Percentiles rank a stretch among this genome's conserved stretches.
phyloP scores from a whole-genome alignment of 2,888 invertebrate genomes.

The Xylota sylvarum region DNA sequence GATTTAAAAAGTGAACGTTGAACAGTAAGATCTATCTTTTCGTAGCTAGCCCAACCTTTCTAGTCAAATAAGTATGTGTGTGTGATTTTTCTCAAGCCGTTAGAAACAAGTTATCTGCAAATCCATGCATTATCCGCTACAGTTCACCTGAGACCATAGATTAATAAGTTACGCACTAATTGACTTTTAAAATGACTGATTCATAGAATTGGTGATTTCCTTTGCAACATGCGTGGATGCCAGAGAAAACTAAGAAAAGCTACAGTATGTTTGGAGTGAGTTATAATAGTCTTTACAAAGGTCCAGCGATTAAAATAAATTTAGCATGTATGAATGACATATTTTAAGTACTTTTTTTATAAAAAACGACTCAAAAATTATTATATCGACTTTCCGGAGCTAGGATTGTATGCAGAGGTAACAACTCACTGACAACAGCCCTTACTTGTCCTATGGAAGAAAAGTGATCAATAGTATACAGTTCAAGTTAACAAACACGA shows the following conservation, averaged over 20 bases:
- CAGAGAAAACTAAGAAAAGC: neutral
- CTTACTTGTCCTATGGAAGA: no score
- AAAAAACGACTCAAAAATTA: no score
- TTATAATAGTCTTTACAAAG: neutral
- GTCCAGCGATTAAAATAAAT: no score
- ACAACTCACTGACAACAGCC: no score
- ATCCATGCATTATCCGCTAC: slow-evolving; percentile 1
- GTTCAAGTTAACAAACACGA: no score
- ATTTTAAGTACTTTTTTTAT: no score
- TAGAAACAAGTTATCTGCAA: slow-evolving; percentile 18
- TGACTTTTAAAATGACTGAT: slow-evolving; percentile 14
- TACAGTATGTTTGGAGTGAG: neutral
- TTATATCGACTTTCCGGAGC: no score
- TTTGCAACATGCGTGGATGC: slow-evolving; percentile 4
- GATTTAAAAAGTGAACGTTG: slow-evolving; percentile 25
- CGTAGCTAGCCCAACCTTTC: slow-evolving; percentile 1
- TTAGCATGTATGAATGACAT: no score
- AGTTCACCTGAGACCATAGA: slow-evolving; percentile 6
- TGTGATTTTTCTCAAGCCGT: neutral
- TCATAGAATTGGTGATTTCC: slow-evolving; percentile 5
- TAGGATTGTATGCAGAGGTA: no score
- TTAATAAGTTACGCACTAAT: slow-evolving; percentile 40
- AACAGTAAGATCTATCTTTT: neutral
- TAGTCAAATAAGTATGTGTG: neutral
- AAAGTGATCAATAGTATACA: no score